Evolutionary conservation across 2,888 invertebrate genomes (phyloP), one percentile per base, ranked within the genome.

Genomic region (Conus canariensis): DNA sequence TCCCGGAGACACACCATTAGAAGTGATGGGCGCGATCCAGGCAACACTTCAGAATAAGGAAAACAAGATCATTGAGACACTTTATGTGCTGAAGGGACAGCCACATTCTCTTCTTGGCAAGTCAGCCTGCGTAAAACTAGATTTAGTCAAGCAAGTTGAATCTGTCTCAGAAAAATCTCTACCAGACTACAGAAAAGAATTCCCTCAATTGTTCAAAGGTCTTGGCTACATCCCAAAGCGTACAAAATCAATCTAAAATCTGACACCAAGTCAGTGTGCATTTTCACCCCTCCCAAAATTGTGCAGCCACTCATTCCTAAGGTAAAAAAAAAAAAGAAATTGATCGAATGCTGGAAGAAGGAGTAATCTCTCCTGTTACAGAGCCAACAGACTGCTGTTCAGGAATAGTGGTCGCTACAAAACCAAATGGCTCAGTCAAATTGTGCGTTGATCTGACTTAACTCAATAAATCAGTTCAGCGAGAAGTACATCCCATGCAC

Each of bases 221-320:
- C 67, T 90, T n/a, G 91, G 90, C 1, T 86, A 85, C 58, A 85
- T 91, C 22, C 19, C 45, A 10, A 86, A 14, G 0, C 14, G 1
- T 83, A 90, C 89, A 59, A 59, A 10, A 88, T 88, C 19, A 16
- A 2, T 22, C 16, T 4, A 12, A 92, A 89, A 70, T 89, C 91
- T 8, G 93, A 92, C 5, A 93, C 94, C n/a, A 85, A 59, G 67
- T 94, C 95, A 12, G 93, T 91, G 89, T 93, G 93, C 19, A 90
- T 94, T 56, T 90, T 92, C 30, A 91, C 93, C 9, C 95, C 95
- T n/a, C 91, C 95, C 85, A 90, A 94, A 80, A 93, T 96, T 45
- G 45, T 9, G 94, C 95, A 5, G 89, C 96, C 22, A 94, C 95
- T 7, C 85, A 95, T 94, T 77, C 90, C 93, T 22, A 93, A 94